Evolutionary conservation across 2,797 vertebrate species (phyloP).

Genomic region (Sciurus vulgaris): DNA sequence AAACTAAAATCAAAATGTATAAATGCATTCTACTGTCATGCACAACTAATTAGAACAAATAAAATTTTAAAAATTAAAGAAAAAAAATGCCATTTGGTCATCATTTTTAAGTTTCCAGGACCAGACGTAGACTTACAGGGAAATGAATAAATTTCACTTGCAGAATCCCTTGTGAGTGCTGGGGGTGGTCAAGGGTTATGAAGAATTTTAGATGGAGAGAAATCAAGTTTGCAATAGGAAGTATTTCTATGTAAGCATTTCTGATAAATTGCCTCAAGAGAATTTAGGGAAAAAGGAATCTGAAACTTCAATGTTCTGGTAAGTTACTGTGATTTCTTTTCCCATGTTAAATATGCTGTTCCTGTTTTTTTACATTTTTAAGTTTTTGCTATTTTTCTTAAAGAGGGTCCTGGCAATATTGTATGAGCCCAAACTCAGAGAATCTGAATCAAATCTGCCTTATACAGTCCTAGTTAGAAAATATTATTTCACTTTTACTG

Average conservation of each 20-base stretch:
- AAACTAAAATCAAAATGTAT: background rate
- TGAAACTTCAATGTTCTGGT: background rate
- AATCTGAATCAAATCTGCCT: background rate
- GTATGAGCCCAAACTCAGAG: background rate
- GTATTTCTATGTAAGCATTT: background rate
- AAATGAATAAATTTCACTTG: background rate
- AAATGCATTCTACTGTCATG: too few species aligned
- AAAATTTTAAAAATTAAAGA: too few species aligned
- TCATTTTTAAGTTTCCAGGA: background rate
- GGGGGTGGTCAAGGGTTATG: too few species aligned
- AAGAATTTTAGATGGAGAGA: background rate
- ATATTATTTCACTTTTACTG: background rate
- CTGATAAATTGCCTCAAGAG: background rate
- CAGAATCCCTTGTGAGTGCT: background rate
- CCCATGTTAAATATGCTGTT: background rate
- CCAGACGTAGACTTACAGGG: background rate
- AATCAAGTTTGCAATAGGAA: background rate
- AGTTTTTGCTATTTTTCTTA: constrained; percentile 24
- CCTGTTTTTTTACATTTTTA: background rate
- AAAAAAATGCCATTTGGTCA: background rate
- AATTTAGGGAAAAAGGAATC: background rate
- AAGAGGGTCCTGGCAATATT: background rate
- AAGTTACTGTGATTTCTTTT: constrained; percentile 14
- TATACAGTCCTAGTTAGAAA: background rate
- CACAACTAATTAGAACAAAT: too few species aligned